Evolutionary conservation across 2,888 invertebrate genomes (phyloP), one percentile per base, ranked within the genome.

Genomic region (Helleia helle): DNA sequence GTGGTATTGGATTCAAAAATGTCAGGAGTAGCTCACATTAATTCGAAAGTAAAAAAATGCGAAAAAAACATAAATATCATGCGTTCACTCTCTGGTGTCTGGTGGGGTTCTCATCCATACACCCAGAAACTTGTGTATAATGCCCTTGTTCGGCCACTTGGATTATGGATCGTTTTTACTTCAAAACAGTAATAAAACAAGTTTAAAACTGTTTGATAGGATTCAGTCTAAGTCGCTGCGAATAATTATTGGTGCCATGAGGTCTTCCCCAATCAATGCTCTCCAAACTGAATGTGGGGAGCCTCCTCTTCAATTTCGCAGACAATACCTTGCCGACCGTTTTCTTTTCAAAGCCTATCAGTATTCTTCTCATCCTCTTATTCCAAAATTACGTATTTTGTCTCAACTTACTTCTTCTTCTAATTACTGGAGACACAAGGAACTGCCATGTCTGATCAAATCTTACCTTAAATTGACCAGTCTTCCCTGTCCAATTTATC

Each of bases 31-130:
- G n/a, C n/a, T n/a, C n/a, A n/a, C n/a, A n/a, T n/a, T 7, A 26
- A 2, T 2, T 8, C n/a, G 7, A 17, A 9, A 3, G 1, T 9
- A 0, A 8, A 26, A 3, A 37, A 37, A 6, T 22, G 18, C 14
- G 37, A 36, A 6, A 26, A 14, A 15, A 25, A 36, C 22, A 14
- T 36, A 14, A 36, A 25, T n/a, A 14, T 36, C 36, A 36, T 22
- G 36, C 24, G n/a, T 36, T 24, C 31, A 31, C 31, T 15, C 31
- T 31, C 3, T 31, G 8, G 5, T 6, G 31, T 6, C 18, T 18
- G 22, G 36, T n/a, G n/a, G n/a, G n/a, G n/a, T n/a, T n/a, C n/a
- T n/a, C n/a, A n/a, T n/a, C n/a, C n/a, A n/a, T n/a, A 36, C 3
- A 25, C 28, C 5, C 28, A 28, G 7, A 28, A 28, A 13, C 28